Evolutionary conservation across 2,113 vertebrate genomes (phyloP).

Genomic region (Labrus mixtus): DNA sequence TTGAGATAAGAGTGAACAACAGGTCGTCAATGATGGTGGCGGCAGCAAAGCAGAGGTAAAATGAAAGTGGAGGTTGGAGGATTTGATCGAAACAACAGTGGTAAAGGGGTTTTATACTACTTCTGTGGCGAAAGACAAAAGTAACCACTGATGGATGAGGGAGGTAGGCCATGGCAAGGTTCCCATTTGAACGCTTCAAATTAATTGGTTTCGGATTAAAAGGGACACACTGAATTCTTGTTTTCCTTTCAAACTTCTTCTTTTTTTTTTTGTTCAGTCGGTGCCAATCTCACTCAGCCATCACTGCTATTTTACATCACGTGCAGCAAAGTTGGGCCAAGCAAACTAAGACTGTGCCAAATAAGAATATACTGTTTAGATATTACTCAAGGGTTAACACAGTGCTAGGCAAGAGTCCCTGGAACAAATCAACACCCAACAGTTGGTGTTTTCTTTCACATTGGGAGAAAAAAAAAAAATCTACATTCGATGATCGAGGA

Average conservation of each 20-base stretch:
- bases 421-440: constrained; percentile 62
- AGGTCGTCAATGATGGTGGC: constrained; percentile 72
- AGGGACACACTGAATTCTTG: constrained; percentile 44
- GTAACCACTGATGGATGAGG: constrained; percentile 80
- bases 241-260: constrained; percentile 26
- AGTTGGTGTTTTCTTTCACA: constrained; percentile 65
- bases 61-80: constrained; percentile 75
- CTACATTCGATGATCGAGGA: constrained; percentile 51
- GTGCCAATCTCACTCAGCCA: constrained; percentile 82
- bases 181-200: constrained; percentile 47
- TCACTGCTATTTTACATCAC: constrained; percentile 79
- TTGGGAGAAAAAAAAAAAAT: constrained; percentile 31
- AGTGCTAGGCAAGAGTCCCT: constrained; percentile 52
- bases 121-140: constrained; percentile 73
- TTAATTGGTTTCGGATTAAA: constrained; percentile 64
- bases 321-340: constrained; percentile 75
- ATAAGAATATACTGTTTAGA: constrained; percentile 55
- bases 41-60: constrained; percentile 79
- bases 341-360: constrained; percentile 71
- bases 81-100: constrained; percentile 64
- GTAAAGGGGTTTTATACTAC: constrained; percentile 73
- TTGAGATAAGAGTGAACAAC: constrained; percentile 73
- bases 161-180: constrained; percentile 77
- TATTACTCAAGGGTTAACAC: constrained; percentile 57
- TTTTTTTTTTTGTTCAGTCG: neutral